Percentiles rank a stretch among this genome's conserved stretches.
These are phyloP conservation scores for Propithecus deckenii DNA, from an alignment of 2,797 vertebrate genomes.

Conservation along the genomic window DNA sequence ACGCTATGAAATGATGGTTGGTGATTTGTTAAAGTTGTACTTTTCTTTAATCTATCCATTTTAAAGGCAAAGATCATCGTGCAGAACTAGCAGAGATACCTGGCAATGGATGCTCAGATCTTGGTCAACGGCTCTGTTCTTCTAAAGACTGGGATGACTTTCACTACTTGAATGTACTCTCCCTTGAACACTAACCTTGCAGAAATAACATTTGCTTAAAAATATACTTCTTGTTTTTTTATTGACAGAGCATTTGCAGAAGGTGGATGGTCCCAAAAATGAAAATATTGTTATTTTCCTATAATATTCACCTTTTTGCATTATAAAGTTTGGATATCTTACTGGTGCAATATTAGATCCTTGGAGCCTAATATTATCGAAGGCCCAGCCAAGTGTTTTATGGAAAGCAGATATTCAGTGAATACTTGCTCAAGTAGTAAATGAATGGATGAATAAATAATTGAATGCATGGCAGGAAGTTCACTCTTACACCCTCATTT, in stretches of 20 bases:
- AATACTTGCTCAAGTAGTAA: not conserved
- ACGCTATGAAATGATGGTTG: not conserved
- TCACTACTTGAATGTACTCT: not conserved
- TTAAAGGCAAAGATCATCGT: not conserved
- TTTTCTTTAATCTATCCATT: not conserved
- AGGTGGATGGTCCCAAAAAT: not conserved
- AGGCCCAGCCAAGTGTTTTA: not conserved
- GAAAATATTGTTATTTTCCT: not conserved
- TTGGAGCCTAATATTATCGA: not conserved
- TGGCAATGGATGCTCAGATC: not conserved
- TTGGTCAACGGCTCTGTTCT: not conserved
- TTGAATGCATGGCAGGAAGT: not conserved
- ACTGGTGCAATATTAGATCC: not conserved
- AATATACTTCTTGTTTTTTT: not conserved
- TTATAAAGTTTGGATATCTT: not conserved
- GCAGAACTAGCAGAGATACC: not conserved
- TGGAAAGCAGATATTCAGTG: not conserved
- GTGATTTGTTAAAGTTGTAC: not conserved
- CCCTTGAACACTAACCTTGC: not conserved
- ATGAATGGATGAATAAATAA: conserved; percentile 33
- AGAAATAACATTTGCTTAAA: not conserved
- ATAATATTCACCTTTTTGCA: not conserved
- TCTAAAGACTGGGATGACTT: not conserved
- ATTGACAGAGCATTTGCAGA: not conserved
- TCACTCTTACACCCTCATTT: not conserved